Evolutionary conservation across 2,797 vertebrate species (phyloP), one percentile per base, ranked within the genome.

Genomic region (Protonibea diacanthus): DNA sequence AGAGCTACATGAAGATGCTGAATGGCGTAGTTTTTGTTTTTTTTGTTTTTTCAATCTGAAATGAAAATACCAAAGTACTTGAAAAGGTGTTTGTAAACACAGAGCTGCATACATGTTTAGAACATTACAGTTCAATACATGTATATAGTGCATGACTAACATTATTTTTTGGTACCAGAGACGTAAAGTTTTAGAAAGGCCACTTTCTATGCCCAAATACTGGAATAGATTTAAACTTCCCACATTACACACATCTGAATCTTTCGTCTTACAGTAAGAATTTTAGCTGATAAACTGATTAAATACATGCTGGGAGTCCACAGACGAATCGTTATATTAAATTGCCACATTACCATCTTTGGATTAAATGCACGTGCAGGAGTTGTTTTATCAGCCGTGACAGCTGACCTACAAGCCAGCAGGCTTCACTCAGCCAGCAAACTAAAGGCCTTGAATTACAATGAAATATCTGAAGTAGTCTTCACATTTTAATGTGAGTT

Each of bases 271-370:
- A 40, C 25, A 63, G 1, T 40, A 44, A 61, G 18, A 42, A 57
- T 56, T 79, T 27, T 64, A 45, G 75, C 75, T 53, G 52, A 65
- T 78, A 70, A 69, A 76, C 38, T 63, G 52, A 85, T 74, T 47
- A 48, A 59, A 21, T 55, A 45, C 21, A 65, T 58, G 42, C 27
- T 60, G 51, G 44, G 29, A 69, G 57, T 52, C 33, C 29, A 23
- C 33, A 57, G 55, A 75, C 62, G 40, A 78, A 63, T 74, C 71
- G 68, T 74, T 74, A 53, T 33, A 69, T 78, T 47, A 52, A 63
- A 74, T 52, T 68, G 55, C 68, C 45, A 61, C 67, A 52, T 80
- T 53, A 61, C 71, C 77, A 81, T 85, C 67, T 85, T 64, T 67
- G 64, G 56, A 76, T 81, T 76, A 78, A 78, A 83, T 53, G 61